Evolutionary conservation across 2,797 vertebrate genomes (phyloP).

Genomic region (Periparus ater): DNA sequence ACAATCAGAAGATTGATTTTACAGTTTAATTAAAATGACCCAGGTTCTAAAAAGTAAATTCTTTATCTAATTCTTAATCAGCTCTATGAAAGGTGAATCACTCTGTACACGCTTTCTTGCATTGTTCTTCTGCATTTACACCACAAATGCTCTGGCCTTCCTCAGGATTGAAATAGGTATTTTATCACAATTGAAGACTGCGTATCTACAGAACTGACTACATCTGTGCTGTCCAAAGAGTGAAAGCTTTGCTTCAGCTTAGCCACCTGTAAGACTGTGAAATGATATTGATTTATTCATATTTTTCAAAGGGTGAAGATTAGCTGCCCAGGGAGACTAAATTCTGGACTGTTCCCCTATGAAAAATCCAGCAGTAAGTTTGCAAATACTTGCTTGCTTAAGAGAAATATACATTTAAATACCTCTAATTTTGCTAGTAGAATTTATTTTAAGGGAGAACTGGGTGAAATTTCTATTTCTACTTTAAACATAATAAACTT

Average conservation of each 20-base stretch:
- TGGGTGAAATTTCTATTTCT: neutral
- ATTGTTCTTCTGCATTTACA: neutral
- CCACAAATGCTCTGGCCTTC: neutral
- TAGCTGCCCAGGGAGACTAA: neutral
- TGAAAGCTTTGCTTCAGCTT: neutral
- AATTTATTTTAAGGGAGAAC: neutral
- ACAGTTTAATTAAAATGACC: neutral
- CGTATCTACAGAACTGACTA: neutral
- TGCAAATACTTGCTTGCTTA: slow-evolving; percentile 34
- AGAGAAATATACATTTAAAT: slow-evolving; percentile 33
- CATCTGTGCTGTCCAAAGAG: neutral
- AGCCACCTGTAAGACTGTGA: neutral
- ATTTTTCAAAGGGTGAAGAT: neutral
- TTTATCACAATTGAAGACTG: rapidly evolving
- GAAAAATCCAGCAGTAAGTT: neutral
- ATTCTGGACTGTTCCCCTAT: neutral
- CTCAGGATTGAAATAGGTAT: neutral
- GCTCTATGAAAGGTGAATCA: neutral
- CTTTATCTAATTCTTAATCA: neutral
- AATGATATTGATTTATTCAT: neutral
- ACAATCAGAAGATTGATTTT: slow-evolving; percentile 15
- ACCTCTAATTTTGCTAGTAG: neutral
- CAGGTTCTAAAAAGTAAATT: neutral
- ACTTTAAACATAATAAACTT: neutral
- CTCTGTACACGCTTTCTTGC: neutral